A percentile compares a stretch with the other conserved stretches of the same genome.
Conservation (phyloP, 2,113 vertebrate species). For the Actenoides lindsayi region DNA sequence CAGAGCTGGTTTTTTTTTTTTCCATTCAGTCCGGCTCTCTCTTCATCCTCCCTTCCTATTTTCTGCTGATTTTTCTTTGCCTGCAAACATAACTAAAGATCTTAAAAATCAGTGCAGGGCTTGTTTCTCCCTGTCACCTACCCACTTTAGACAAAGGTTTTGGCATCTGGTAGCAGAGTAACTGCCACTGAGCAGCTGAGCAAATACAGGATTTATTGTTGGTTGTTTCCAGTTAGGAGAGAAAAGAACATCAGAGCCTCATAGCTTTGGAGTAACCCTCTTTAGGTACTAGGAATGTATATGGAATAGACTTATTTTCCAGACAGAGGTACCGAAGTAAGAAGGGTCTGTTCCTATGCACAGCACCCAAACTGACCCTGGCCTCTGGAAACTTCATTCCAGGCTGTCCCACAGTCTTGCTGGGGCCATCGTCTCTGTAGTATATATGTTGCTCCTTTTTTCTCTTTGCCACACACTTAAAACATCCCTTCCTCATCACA, state of each 20-base stretch:
- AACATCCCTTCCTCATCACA: not conserved
- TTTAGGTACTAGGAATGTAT: not conserved
- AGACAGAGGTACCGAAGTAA: not conserved
- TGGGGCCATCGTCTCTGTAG: not conserved
- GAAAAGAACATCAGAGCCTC: not conserved
- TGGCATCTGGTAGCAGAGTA: not conserved
- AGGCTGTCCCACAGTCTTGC: not conserved
- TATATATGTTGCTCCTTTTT: not conserved
- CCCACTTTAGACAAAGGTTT: not conserved
- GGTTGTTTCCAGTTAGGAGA: not conserved
- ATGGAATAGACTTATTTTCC: not conserved
- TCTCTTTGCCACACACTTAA: not conserved
- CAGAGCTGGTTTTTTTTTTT: not conserved
- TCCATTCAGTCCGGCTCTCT: not conserved
- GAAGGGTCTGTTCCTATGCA: not conserved
- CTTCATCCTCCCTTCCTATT: not conserved
- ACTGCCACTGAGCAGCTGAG: not conserved
- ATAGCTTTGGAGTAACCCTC: not conserved
- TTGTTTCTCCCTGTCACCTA: not conserved
- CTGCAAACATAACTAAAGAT: not conserved
- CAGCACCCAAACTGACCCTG: not conserved
- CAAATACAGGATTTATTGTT: constrained; percentile 17
- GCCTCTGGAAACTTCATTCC: not conserved
- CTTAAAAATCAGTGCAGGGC: not conserved
- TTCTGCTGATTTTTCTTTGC: not conserved